These are phyloP conservation scores for Aix galericulata DNA, from an alignment of 2,113 vertebrate genomes.

Conservation along the genomic window DNA sequence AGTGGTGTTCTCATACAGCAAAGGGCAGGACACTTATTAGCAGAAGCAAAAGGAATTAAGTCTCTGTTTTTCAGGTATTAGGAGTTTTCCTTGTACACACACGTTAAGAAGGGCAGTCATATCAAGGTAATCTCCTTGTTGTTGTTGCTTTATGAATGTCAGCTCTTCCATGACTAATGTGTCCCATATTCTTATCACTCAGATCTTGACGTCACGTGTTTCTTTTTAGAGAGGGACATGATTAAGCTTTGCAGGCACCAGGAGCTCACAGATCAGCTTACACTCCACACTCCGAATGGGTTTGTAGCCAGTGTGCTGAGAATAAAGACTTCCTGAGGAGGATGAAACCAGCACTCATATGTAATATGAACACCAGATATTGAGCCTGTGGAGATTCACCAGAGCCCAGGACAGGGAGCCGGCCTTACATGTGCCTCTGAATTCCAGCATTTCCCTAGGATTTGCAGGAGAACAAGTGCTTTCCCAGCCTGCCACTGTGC, in stretches of 20 bases:
- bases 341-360: neutral
- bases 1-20: neutral
- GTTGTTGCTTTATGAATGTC: slow-evolving; percentile 15
- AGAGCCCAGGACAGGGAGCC: neutral
- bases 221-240: slow-evolving; percentile 46
- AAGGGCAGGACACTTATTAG: neutral
- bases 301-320: neutral
- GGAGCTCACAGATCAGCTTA: slow-evolving; percentile 35
- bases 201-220: slow-evolving; percentile 60
- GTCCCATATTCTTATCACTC: slow-evolving; percentile 55
- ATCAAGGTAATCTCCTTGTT: slow-evolving; percentile 23
- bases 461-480: neutral
- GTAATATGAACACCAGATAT: neutral
- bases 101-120: neutral
- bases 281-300: neutral
- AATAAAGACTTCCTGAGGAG: slow-evolving; percentile 37
- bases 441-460: neutral
- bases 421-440: neutral
- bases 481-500: rapidly evolving
- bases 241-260: slow-evolving; percentile 12
- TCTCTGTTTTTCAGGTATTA: neutral
- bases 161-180: slow-evolving; percentile 62
- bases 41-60: neutral
- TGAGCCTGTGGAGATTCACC: neutral
- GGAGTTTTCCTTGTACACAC: neutral